Base-by-base conservation (phyloP, 2,113 vertebrate species). In the Acanthochromis polyacanthus region DNA sequence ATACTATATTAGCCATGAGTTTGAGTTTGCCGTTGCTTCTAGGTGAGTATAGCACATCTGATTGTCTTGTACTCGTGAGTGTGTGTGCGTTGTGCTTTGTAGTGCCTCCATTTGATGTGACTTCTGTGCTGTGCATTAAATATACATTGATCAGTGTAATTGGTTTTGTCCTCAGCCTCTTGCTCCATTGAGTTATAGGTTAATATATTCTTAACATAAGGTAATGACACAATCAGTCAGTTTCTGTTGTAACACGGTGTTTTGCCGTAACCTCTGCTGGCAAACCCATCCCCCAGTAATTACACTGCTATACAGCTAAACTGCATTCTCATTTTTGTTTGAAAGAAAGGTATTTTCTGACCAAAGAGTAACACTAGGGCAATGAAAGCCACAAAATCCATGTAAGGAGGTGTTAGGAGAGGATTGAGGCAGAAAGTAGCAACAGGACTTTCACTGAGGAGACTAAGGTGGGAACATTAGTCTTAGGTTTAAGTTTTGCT, bases 21-120 rank as follows among this genome's bases (percentile, higher is more conserved):
- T 28, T 60, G 15, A 70, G 36, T 55, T 69, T 63, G 25, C 56
- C 63, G 67, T 58, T 53, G 50, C 43, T 59, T 45, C 10, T 19
- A 30, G 68, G 75, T 85, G 77, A 83, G 83, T 86, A 63, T 12
- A 43, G 22, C n/a, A 22, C 22, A 57, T 50, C 9, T 4, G 40
- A 32, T 4, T 7, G 20, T 40, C 55, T 66, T 12, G 5, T 16
- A 4, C 4, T 72, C 58, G n/a, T 45, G 22, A n/a, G n/a, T 50
- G 43, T 53, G 16, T 62, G n/a, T 63, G 40, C 61, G 22, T 72
- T 32, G 43, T 22, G 60, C 51, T 62, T 48, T 16, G 1, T 77
- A 75, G 71, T 20, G 52, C 48, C 8, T 56, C 10, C 22, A 19
- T 30, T 61, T 72, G 56, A 32, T 11, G 9, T 58, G 17, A n/a